Percentiles rank a stretch among this genome's conserved stretches.
These are phyloP conservation scores for Lerema accius DNA, from an alignment of 1,140 invertebrate species.

Conservation along the genomic window DNA sequence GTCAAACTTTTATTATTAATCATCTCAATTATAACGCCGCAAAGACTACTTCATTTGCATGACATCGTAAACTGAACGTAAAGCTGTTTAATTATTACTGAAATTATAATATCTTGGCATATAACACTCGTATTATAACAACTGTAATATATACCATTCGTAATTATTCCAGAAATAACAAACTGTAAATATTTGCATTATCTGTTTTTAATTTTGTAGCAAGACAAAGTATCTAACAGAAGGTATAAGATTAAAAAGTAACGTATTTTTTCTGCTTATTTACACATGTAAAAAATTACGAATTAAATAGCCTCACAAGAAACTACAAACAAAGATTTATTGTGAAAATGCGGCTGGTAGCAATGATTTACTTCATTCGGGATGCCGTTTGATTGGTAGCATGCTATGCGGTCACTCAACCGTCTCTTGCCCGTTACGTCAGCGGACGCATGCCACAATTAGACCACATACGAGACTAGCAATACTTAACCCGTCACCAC, in stretches of 20 bases:
- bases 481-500: slow-evolving; percentile 62
- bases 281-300: too few species aligned
- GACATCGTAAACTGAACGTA: slow-evolving; percentile 4
- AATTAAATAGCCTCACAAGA: not conserved
- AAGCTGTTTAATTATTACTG: slow-evolving; percentile 3
- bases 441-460: slow-evolving; percentile 71
- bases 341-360: not conserved
- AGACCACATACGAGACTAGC: slow-evolving; percentile 67
- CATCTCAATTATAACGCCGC: slow-evolving; percentile 44
- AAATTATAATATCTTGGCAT: too few species aligned
- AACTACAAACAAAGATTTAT: not conserved
- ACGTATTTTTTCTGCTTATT: too few species aligned
- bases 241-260: too few species aligned
- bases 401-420: slow-evolving; percentile 67
- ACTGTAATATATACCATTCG: too few species aligned
- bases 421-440: slow-evolving; percentile 67
- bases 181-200: too few species aligned
- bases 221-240: too few species aligned
- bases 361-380: slow-evolving; percentile 38
- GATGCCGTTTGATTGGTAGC: slow-evolving; percentile 57
- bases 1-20: slow-evolving; percentile 22
- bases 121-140: too few species aligned
- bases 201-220: too few species aligned
- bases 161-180: too few species aligned
- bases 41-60: slow-evolving; percentile 37